Base-by-base conservation (phyloP, 2,888 invertebrate species). In the Phortica magna region DNA sequence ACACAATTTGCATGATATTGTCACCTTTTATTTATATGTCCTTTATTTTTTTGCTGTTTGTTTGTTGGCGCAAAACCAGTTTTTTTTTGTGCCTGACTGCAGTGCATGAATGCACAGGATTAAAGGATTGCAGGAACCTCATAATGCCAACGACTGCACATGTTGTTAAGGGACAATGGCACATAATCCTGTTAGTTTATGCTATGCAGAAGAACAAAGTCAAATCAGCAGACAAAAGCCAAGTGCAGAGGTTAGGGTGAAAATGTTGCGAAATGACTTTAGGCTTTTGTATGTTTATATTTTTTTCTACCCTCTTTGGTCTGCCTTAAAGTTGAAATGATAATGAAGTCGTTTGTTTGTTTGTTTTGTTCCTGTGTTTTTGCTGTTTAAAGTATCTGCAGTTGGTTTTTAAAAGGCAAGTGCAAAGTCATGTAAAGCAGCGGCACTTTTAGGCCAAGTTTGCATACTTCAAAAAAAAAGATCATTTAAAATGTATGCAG, bases 151-250 rank as follows among this genome's bases (percentile, higher is more conserved):
- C 61, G 22, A 12, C 19, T 1, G 61, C 17, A 61, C 22, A 22
- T 61, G 19, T 7, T 75, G 76, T 74, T 64, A 73, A 65, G 73
- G 83, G 77, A 84, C 86, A 82, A 81, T 84, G 81, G 79, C 57
- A 42, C 82, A 82, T 85, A 88, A 88, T 87, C 87, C 85, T 87
- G 88, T 87, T 87, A 87, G 85, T 84, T 84, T 83, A 80, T 82
- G 81, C 22, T 31, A n/a, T n/a, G 67, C 67, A 17, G 67, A 39
- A 67, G 41, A 67, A 67, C 42, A 42, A 42, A 67, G 67, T 67
- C 67, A 42, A 48, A 2, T 53, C 55, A 71, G 31, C 22, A 42
- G 48, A 53, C 70, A 71, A 55, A 41, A 71, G 67, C 12, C 67
- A 67, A 67, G 22, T 61, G 22, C 19, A 22, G 22, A 22, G 57